These are phyloP conservation scores for Heptranchias perlo DNA, from an alignment of 2,113 vertebrate genomes.

Conservation along the genomic window DNA sequence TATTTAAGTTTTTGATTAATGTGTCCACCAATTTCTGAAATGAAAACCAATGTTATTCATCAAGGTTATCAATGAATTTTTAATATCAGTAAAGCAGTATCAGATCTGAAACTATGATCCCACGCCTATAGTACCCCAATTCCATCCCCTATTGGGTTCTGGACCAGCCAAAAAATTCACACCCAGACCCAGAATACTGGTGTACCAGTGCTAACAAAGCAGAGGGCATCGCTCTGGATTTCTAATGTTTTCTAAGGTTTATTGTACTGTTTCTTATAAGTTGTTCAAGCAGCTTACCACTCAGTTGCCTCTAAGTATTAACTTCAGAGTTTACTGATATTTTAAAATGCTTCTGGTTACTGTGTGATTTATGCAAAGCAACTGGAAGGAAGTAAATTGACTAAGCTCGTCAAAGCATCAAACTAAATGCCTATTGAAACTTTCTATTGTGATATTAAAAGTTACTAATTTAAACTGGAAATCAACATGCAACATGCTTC, in stretches of 20 bases:
- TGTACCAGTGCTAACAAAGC: not conserved
- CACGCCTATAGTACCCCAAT: not conserved
- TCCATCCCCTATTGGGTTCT: not conserved
- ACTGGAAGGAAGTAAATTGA: not conserved
- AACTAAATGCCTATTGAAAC: not conserved
- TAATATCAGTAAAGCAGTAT: not conserved
- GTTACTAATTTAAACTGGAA: not conserved
- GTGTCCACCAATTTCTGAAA: not conserved
- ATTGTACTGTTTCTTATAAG: not conserved
- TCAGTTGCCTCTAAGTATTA: not conserved
- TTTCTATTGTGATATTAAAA: not conserved
- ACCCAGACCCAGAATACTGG: not conserved
- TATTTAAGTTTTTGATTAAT: not conserved
- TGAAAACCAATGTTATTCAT: not conserved
- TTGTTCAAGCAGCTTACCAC: not conserved
- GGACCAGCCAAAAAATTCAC: not conserved
- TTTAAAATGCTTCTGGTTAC: not conserved
- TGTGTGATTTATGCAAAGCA: not conserved
- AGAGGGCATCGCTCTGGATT: not conserved
- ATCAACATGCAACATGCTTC: not conserved
- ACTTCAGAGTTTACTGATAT: not conserved
- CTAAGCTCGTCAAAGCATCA: not conserved
- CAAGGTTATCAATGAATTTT: not conserved
- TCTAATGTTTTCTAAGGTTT: not conserved
- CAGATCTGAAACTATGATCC: not conserved